Evolutionary conservation across 2,797 vertebrate genomes (phyloP).

Genomic region (Onychomys arenicola): DNA sequence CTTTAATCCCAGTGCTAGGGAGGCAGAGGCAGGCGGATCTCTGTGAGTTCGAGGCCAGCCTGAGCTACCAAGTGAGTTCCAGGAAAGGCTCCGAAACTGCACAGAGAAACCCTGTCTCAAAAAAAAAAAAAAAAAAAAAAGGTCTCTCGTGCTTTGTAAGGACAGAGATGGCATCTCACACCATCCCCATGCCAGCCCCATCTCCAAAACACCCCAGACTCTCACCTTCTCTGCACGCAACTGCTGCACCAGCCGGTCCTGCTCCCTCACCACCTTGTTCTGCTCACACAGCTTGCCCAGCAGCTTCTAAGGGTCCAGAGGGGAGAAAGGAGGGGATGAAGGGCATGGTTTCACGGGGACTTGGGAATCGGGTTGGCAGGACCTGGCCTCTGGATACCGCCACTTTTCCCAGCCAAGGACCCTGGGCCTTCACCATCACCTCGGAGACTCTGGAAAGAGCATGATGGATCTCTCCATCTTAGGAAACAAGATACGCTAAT

Average conservation of each 20-base stretch:
- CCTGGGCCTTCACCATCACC: conserved; percentile 12
- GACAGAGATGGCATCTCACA: neutral
- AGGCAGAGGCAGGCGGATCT: too few relatives aligned
- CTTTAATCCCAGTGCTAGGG: too few relatives aligned
- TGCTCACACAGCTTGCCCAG: conserved; percentile 96
- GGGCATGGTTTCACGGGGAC: neutral
- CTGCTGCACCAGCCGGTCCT: conserved; percentile 94
- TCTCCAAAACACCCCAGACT: rapidly evolving
- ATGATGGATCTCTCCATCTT: neutral
- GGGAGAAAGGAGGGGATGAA: conserved; percentile 51
- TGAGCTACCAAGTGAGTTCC: too few relatives aligned
- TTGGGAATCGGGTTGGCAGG: neutral
- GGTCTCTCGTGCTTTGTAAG: neutral
- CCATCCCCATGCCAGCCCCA: neutral
- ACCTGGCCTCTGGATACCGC: conserved; percentile 46
- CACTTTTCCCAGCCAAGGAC: conserved; percentile 39
- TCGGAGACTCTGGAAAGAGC: conserved; percentile 19
- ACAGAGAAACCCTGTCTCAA: too few relatives aligned
- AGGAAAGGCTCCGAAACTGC: too few relatives aligned
- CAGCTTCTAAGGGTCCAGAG: conserved; percentile 91
- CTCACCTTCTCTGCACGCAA: conserved; percentile 95
- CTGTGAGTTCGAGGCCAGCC: too few relatives aligned
- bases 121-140: too few relatives aligned
- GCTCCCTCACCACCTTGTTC: conserved; percentile 94
- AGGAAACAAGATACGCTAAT: neutral